A percentile compares a stretch with the other conserved stretches of the same genome.
These are phyloP conservation scores for Bombylius major DNA, from an alignment of 2,888 invertebrate genomes.

Conservation along the genomic window DNA sequence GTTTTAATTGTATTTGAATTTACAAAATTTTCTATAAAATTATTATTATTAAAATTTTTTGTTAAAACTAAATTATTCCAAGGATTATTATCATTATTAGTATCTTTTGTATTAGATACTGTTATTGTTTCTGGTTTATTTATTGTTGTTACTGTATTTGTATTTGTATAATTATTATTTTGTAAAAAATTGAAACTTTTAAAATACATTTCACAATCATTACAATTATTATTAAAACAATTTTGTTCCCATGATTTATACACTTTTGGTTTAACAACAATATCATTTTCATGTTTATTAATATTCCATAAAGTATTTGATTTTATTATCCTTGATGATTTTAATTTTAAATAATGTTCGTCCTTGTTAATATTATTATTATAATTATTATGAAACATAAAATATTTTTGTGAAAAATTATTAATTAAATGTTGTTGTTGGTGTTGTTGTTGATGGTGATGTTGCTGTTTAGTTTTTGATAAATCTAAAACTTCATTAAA, in stretches of 20 bases:
- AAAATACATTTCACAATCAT: conserved; percentile 18
- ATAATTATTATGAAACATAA: too few relatives aligned
- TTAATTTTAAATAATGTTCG: too few relatives aligned
- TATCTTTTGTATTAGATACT: too few relatives aligned
- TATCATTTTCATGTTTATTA: conserved; percentile 1
- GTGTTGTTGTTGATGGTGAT: not conserved
- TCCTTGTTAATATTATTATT: too few relatives aligned
- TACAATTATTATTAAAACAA: conserved; percentile 7
- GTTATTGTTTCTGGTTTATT: not conserved
- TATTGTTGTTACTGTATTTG: not conserved
- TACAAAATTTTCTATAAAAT: too few relatives aligned
- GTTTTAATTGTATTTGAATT: too few relatives aligned
- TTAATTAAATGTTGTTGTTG: too few relatives aligned
- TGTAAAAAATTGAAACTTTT: conserved; percentile 16
- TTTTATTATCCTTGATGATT: too few relatives aligned
- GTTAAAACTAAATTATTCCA: too few relatives aligned
- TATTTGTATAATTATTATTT: conserved; percentile 12
- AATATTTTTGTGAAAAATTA: not conserved
- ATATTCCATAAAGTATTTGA: not conserved
- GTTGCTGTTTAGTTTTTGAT: conserved; percentile 21
- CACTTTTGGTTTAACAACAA: conserved; percentile 11
- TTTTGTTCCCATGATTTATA: conserved; percentile 9
- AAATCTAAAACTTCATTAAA: conserved; percentile 22
- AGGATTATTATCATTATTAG: not conserved
- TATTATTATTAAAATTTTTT: too few relatives aligned